These are phyloP conservation scores for Cryptoblepharus egeriae DNA, from an alignment of 2,797 vertebrate species.

Conservation along the genomic window DNA sequence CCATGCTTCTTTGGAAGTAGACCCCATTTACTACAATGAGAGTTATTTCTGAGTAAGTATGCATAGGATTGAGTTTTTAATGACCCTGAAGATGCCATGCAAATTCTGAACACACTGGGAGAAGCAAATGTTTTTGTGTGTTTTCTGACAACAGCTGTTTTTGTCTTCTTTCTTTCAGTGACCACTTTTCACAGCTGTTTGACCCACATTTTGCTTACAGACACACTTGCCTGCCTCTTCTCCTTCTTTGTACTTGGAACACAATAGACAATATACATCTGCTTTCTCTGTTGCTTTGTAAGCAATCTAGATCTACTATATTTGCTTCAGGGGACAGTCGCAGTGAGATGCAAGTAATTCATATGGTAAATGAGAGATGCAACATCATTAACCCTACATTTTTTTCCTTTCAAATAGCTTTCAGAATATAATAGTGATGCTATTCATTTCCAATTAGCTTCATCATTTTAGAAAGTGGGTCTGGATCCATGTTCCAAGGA, in stretches of 20 bases:
- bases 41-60: no score
- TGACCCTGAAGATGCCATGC: not conserved
- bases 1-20: no score
- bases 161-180: not conserved
- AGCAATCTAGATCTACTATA: slow-evolving; percentile 24
- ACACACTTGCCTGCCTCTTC: slow-evolving; percentile 10
- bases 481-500: slow-evolving; percentile 32
- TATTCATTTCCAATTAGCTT: slow-evolving; percentile 11
- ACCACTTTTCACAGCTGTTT: slow-evolving; percentile 15
- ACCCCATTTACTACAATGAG: no score
- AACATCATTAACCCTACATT: slow-evolving; percentile 55
- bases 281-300: slow-evolving; percentile 37
- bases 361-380: slow-evolving; percentile 49
- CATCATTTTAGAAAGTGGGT: slow-evolving; percentile 2
- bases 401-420: slow-evolving; percentile 16
- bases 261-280: slow-evolving; percentile 27
- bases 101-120: not conserved
- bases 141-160: slow-evolving; percentile 18
- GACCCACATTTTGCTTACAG: not conserved
- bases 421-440: slow-evolving; percentile 43
- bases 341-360: slow-evolving; percentile 46
- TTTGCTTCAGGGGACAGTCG: slow-evolving; percentile 43
- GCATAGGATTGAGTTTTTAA: no score
- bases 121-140: slow-evolving; percentile 5
- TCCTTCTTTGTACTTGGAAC: not conserved